Evolutionary conservation across 2,113 vertebrate species (phyloP).

Genomic region (Microcebus lehilahytsara): DNA sequence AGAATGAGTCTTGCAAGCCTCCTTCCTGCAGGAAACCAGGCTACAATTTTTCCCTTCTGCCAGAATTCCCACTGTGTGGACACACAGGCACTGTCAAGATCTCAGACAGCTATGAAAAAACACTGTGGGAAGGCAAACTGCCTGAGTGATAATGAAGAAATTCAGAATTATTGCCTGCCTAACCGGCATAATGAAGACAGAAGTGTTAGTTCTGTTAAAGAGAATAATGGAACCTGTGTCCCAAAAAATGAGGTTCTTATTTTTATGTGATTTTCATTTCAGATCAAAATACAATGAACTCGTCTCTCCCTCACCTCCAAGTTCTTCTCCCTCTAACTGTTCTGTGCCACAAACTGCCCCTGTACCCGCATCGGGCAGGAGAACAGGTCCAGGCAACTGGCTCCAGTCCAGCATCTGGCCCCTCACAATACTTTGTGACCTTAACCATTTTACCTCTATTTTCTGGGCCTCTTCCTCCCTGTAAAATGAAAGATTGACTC

Average conservation of each 20-base stretch:
- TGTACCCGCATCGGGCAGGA: not conserved
- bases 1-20: not conserved
- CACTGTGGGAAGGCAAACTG: not conserved
- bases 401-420: not conserved
- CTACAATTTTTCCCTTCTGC: conserved; percentile 28
- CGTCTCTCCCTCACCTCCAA: not conserved
- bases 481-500: not conserved
- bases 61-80: conserved; percentile 10
- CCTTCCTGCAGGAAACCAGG: conserved; percentile 40
- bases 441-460: not conserved
- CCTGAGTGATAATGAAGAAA: conserved; percentile 57
- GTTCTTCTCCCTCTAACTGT: not conserved
- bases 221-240: not conserved
- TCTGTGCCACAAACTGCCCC: not conserved
- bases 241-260: conserved; percentile 12
- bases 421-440: not conserved
- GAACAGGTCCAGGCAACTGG: not conserved
- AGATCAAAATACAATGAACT: not conserved
- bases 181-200: not conserved
- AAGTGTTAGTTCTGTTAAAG: not conserved
- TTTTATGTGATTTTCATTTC: conserved; percentile 9
- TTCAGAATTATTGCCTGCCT: conserved; percentile 9
- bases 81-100: conserved; percentile 51
- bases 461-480: not conserved
- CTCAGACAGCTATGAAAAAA: conserved; percentile 11